Percentiles rank a stretch among this genome's conserved stretches.
These are phyloP conservation scores for Scaptomyza parva DNA, from an alignment of 2,888 invertebrate genomes.

Conservation along the genomic window DNA sequence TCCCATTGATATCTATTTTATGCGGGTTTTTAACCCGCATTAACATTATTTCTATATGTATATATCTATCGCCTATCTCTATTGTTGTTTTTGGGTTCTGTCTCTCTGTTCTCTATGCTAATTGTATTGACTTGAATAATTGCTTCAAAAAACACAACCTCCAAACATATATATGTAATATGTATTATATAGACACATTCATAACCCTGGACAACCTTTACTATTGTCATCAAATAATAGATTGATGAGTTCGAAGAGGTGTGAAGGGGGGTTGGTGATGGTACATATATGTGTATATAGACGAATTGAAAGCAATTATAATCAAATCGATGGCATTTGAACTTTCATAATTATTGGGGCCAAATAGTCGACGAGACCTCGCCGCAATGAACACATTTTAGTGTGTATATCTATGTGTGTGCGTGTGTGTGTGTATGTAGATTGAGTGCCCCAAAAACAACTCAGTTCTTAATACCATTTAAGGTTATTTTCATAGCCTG, in stretches of 20 bases:
- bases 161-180: not conserved
- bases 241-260: not conserved
- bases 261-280: not conserved
- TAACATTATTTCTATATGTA: not conserved
- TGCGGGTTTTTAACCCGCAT: not conserved
- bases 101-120: not conserved
- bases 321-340: slow-evolving; percentile 67
- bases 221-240: not conserved
- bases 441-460: slow-evolving; percentile 25
- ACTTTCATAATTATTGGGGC: slow-evolving; percentile 53
- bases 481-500: too few relatives aligned
- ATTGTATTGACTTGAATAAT: slow-evolving; percentile 41
- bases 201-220: not conserved
- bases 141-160: slow-evolving; percentile 4
- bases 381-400: too few relatives aligned
- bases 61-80: too few relatives aligned
- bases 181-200: not conserved
- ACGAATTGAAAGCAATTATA: slow-evolving; percentile 40
- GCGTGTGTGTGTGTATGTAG: not conserved
- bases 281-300: not conserved
- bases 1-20: slow-evolving; percentile 1
- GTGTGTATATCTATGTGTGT: slow-evolving; percentile 19
- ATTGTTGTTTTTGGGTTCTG: not conserved
- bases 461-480: not conserved
- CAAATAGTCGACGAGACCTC: slow-evolving; percentile 24